A percentile compares a stretch with the other conserved stretches of the same genome.
phyloP scores from a whole-genome alignment of 1,140 invertebrate genomes.

The Lepidurus arcticus region DNA sequence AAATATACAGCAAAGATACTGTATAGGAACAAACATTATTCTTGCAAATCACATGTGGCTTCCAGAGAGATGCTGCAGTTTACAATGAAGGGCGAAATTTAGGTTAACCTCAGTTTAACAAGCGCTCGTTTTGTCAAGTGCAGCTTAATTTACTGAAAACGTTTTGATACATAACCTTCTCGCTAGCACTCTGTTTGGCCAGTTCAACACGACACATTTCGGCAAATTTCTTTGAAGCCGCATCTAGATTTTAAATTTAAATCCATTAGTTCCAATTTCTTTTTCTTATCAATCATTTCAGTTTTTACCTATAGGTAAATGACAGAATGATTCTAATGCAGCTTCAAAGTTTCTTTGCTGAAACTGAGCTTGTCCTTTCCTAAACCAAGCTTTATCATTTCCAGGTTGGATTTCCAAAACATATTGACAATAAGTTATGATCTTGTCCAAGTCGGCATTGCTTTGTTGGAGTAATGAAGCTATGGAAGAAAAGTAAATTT shows the following conservation, averaged over 20 bases:
- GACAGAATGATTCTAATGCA: slow-evolving; percentile 1
- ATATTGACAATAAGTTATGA: slow-evolving; percentile 22
- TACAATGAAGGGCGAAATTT: too few species aligned
- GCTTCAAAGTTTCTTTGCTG: slow-evolving; percentile 1
- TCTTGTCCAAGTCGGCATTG: slow-evolving; percentile 25
- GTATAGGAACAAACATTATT: too few species aligned
- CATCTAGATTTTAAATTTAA: background rate
- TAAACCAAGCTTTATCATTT: slow-evolving; percentile 26
- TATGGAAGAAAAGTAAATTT: background rate
- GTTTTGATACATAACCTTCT: slow-evolving; percentile 4
- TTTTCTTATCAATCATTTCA: background rate
- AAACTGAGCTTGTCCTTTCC: slow-evolving; percentile 22
- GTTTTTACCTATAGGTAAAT: background rate
- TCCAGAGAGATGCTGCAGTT: too few species aligned
- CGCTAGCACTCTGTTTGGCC: background rate
- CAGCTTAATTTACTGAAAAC: background rate
- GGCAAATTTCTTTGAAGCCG: background rate
- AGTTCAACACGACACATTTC: background rate
- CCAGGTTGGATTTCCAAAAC: background rate
- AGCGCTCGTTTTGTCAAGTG: background rate
- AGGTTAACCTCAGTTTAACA: too few species aligned
- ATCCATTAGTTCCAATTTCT: background rate
- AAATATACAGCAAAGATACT: too few species aligned
- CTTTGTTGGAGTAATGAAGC: slow-evolving; percentile 23
- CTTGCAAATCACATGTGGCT: too few species aligned